Percentiles rank a stretch among this genome's conserved stretches.
These are phyloP conservation scores for Morbakka virulenta DNA, from an alignment of 30 jellyfish, hydroid and myxozoan genomes.

Conservation along the genomic window DNA sequence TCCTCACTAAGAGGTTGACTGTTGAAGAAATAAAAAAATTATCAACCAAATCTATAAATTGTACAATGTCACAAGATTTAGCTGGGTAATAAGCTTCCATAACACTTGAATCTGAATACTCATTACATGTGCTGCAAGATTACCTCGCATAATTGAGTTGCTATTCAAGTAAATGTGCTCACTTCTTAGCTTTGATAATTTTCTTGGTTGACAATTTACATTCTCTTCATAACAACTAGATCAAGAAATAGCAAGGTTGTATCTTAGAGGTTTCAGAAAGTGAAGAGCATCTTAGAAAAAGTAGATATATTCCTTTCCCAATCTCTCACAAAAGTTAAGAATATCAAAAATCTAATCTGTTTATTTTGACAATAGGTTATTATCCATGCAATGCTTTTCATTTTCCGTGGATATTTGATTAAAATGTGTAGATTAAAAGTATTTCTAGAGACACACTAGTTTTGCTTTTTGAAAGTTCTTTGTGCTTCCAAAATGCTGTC, in stretches of 20 bases:
- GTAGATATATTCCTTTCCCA: conserved; percentile 19
- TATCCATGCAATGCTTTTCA: too few relatives aligned
- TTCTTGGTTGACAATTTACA: conserved; percentile 13
- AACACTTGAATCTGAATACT: neutral
- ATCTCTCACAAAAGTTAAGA: too few relatives aligned
- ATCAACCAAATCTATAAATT: conserved; percentile 8
- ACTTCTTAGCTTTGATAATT: neutral
- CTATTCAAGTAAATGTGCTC: conserved; percentile 16
- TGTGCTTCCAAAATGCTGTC: too few relatives aligned
- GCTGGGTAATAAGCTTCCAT: neutral
- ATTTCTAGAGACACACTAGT: too few relatives aligned
- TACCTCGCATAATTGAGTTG: conserved; percentile 11
- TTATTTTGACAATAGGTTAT: too few relatives aligned
- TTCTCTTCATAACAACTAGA: conserved; percentile 31
- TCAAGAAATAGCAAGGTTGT: conserved; percentile 37
- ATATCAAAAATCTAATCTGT: too few relatives aligned
- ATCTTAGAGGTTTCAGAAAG: conserved; percentile 22
- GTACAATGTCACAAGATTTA: neutral
- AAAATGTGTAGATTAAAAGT: too few relatives aligned
- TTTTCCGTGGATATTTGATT: too few relatives aligned
- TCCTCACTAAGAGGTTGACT: neutral
- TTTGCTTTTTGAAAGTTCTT: too few relatives aligned
- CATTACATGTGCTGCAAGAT: conserved; percentile 14
- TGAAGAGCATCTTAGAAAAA: conserved; percentile 44
- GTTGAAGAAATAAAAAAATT: neutral